These are phyloP conservation scores for Ophthalmolycus amberensis DNA, from an alignment of 2,113 vertebrate species.

Conservation along the genomic window DNA sequence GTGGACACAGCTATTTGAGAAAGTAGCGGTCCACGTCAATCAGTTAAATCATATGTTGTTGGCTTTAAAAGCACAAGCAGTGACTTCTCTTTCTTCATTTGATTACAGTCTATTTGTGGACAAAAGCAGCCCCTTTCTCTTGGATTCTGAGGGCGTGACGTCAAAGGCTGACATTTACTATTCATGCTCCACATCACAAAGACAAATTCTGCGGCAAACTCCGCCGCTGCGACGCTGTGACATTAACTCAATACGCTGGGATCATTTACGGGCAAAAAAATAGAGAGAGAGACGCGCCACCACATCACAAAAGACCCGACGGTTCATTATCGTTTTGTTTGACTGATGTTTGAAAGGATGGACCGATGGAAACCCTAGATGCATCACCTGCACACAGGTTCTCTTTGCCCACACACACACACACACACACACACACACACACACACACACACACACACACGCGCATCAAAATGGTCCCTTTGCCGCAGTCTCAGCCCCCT, in stretches of 20 bases:
- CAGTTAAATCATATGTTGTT: background rate
- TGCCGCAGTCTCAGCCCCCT: slow-evolving; percentile 47
- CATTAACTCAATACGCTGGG: background rate
- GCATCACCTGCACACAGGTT: background rate
- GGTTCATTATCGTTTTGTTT: background rate
- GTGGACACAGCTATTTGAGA: background rate
- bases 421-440: slow-evolving; percentile 12
- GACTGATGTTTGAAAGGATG: background rate
- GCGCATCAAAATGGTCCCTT: slow-evolving; percentile 37
- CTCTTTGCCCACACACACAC: background rate
- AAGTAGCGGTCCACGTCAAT: background rate
- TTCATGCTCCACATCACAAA: background rate
- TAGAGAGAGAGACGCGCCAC: background rate
- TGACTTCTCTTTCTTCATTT: background rate
- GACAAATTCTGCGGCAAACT: background rate
- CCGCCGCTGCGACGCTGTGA: background rate
- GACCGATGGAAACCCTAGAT: background rate
- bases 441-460: slow-evolving; percentile 13
- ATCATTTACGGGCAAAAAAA: too few species aligned
- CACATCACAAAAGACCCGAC: background rate
- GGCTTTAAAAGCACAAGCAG: background rate
- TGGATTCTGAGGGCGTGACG: background rate
- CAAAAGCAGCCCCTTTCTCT: background rate
- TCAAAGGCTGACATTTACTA: slow-evolving; percentile 4
- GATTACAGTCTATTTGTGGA: background rate